These are phyloP conservation scores for Meiosimyza decipiens DNA, from an alignment of 2,888 invertebrate genomes.

Conservation along the genomic window DNA sequence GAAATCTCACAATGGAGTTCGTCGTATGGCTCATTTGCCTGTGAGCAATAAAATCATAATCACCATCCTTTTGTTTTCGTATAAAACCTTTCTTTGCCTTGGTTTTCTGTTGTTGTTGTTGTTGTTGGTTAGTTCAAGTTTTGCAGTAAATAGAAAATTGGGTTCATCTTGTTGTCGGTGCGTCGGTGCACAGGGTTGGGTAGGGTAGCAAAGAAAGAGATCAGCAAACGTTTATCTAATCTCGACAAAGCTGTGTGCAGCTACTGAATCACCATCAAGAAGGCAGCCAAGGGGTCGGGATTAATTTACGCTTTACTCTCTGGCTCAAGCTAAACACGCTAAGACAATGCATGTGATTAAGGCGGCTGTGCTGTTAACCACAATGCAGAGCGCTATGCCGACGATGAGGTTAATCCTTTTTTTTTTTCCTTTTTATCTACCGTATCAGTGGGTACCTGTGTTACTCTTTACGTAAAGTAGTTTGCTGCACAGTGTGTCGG, in stretches of 20 bases:
- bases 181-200: not conserved
- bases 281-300: not conserved
- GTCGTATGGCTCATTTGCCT: constrained; percentile 32
- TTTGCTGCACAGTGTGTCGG: no score
- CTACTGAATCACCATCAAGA: no score
- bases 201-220: no score
- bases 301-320: constrained; percentile 8
- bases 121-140: constrained; percentile 34
- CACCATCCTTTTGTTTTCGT: constrained; percentile 43
- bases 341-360: constrained; percentile 35
- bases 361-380: constrained; percentile 23
- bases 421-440: not conserved
- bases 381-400: not conserved
- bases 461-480: no score
- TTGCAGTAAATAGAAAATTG: constrained; percentile 39
- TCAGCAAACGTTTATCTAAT: no score
- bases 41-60: constrained; percentile 59
- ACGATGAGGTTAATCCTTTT: constrained; percentile 9
- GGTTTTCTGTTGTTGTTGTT: not conserved
- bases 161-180: constrained; percentile 24
- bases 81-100: not conserved
- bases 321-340: not conserved
- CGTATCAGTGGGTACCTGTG: no score
- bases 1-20: not conserved
- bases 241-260: no score